phyloP scores from a whole-genome alignment of 2,113 vertebrate species.

The Ceyx melanurus region DNA sequence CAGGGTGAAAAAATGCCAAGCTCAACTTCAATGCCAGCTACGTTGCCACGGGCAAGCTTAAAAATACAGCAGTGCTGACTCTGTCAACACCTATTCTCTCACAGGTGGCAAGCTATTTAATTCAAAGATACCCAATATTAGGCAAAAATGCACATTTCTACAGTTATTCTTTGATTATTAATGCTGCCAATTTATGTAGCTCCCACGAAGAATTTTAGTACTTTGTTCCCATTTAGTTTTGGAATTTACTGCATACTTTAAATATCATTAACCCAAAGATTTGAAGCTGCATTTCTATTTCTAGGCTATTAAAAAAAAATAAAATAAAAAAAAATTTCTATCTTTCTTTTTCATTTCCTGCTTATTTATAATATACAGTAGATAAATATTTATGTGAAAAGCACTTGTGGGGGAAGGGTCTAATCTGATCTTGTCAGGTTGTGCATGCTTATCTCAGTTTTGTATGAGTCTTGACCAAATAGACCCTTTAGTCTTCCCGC shows the following conservation, averaged over 20 bases:
- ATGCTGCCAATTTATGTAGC: not conserved
- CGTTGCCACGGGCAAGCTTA: not conserved
- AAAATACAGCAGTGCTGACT: conserved; percentile 34
- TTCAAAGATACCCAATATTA: not conserved
- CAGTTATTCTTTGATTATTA: conserved; percentile 14
- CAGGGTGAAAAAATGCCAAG: conserved; percentile 35
- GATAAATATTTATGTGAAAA: conserved; percentile 64
- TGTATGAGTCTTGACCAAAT: conserved; percentile 66
- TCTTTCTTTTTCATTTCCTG: conserved; percentile 40
- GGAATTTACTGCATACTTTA: conserved; percentile 24
- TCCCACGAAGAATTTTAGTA: not conserved
- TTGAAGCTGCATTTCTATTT: conserved; percentile 28
- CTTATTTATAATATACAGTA: conserved; percentile 54
- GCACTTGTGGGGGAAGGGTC: conserved; percentile 56
- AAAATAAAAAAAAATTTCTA: not conserved
- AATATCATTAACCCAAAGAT: not conserved
- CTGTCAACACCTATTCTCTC: conserved; percentile 27
- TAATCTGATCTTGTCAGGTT: conserved; percentile 68
- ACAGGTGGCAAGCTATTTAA: conserved; percentile 33
- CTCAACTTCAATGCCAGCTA: conserved; percentile 18
- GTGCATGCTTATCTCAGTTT: conserved; percentile 63
- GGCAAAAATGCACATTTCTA: conserved; percentile 12
- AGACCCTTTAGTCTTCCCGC: conserved; percentile 49
- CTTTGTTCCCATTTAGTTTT: conserved; percentile 23
- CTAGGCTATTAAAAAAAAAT: not conserved